phyloP scores from a whole-genome alignment of 1,140 invertebrate species.

The Chrysopa pallens region DNA sequence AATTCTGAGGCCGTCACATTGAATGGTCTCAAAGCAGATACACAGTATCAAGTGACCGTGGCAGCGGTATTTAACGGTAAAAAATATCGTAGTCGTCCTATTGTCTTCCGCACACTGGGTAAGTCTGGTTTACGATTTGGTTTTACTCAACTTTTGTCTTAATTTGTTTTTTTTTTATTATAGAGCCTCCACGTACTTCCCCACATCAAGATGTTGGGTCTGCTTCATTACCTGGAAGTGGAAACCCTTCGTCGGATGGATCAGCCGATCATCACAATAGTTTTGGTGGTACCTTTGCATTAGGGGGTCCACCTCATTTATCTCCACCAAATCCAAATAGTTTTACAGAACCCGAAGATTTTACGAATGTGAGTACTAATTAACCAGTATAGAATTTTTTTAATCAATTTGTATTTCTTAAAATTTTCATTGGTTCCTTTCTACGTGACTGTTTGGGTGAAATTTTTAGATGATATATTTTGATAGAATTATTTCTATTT shows the following conservation, averaged over 20 bases:
- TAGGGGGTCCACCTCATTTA: slow-evolving; percentile 7
- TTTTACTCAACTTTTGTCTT: background rate
- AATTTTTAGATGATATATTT: too few relatives aligned
- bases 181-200: slow-evolving; percentile 53
- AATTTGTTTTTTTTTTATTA: slow-evolving; percentile 5
- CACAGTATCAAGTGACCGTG: slow-evolving; percentile 68
- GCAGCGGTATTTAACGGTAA: slow-evolving; percentile 59
- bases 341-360: background rate
- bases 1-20: slow-evolving; percentile 69
- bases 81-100: slow-evolving; percentile 60
- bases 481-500: too few relatives aligned
- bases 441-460: too few relatives aligned
- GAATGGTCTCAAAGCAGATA: slow-evolving; percentile 59
- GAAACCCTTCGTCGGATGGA: slow-evolving; percentile 19
- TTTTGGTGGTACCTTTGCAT: background rate
- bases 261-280: slow-evolving; percentile 18
- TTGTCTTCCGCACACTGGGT: slow-evolving; percentile 76
- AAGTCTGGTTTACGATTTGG: slow-evolving; percentile 18
- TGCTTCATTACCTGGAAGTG: slow-evolving; percentile 24
- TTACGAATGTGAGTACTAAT: background rate
- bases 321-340: slow-evolving; percentile 14
- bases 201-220: slow-evolving; percentile 45
- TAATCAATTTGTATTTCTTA: too few relatives aligned
- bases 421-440: too few relatives aligned
- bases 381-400: too few relatives aligned